A percentile compares a stretch with the other conserved stretches of the same genome.
phyloP scores from a whole-genome alignment of 2,797 vertebrate species.

The Hippoglossus hippoglossus region DNA sequence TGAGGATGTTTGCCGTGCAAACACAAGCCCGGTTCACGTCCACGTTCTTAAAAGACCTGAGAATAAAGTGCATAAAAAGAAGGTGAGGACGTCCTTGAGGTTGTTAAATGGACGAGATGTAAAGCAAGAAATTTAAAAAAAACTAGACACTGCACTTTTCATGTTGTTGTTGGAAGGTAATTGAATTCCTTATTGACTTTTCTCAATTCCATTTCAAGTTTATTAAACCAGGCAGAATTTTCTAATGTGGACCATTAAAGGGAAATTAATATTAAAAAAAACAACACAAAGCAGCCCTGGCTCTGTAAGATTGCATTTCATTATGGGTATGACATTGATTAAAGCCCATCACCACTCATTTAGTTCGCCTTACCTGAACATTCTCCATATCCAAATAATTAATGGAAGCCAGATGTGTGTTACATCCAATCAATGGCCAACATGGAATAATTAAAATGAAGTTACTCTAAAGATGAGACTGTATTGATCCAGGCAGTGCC shows the following conservation, averaged over 20 bases:
- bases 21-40: slow-evolving; percentile 31
- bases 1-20: slow-evolving; percentile 37
- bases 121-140: slow-evolving; percentile 22
- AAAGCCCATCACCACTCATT: slow-evolving; percentile 80
- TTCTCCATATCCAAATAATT: slow-evolving; percentile 69
- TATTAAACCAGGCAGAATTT: slow-evolving; percentile 82
- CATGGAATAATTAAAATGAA: slow-evolving; percentile 57
- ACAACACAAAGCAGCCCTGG: slow-evolving; percentile 68
- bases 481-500: slow-evolving; percentile 28
- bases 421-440: slow-evolving; percentile 60
- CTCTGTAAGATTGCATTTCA: slow-evolving; percentile 78
- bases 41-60: slow-evolving; percentile 37
- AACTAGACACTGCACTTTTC: slow-evolving; percentile 59
- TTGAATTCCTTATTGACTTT: slow-evolving; percentile 87
- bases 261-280: slow-evolving; percentile 80
- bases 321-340: slow-evolving; percentile 81
- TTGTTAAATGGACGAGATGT: slow-evolving; percentile 48
- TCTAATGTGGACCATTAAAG: slow-evolving; percentile 82
- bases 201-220: slow-evolving; percentile 83
- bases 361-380: slow-evolving; percentile 68
- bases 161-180: slow-evolving; percentile 79
- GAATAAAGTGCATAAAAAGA: slow-evolving; percentile 11
- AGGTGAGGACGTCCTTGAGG: slow-evolving; percentile 70
- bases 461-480: slow-evolving; percentile 49
- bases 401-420: slow-evolving; percentile 71